These are phyloP conservation scores for Melolontha melolontha DNA, from an alignment of 2,888 invertebrate genomes.

Conservation along the genomic window DNA sequence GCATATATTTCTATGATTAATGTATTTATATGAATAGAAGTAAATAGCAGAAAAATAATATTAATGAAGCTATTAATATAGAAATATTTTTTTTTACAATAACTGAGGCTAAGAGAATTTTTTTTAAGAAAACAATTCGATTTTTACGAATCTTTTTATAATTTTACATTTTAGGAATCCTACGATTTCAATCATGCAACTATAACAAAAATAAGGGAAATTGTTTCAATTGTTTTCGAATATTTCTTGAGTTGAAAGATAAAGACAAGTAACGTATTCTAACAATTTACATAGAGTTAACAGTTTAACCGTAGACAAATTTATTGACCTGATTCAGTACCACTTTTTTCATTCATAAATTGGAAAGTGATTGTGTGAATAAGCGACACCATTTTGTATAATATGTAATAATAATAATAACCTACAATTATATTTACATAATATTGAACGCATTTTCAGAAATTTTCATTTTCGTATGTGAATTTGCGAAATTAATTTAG, in stretches of 20 bases:
- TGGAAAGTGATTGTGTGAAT: slow-evolving; percentile 40
- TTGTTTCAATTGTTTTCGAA: not conserved
- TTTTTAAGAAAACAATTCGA: no score
- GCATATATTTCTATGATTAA: no score
- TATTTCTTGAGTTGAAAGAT: not conserved
- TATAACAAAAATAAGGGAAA: no score
- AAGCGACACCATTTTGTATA: slow-evolving; percentile 32
- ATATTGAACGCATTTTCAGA: not conserved
- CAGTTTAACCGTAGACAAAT: not conserved
- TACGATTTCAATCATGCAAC: no score
- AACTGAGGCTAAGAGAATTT: no score
- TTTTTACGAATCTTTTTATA: not conserved
- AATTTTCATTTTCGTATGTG: slow-evolving; percentile 10
- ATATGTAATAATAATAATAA: slow-evolving; percentile 39
- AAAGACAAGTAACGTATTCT: not conserved
- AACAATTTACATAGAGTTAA: slow-evolving; percentile 7
- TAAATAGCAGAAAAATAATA: no score
- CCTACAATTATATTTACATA: slow-evolving; percentile 26
- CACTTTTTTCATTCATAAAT: slow-evolving; percentile 32
- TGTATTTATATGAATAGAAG: no score
- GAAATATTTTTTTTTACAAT: no score
- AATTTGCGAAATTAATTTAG: slow-evolving; percentile 3
- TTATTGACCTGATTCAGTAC: slow-evolving; percentile 31
- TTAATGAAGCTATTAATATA: no score
- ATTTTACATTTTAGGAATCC: no score